Base-by-base conservation (phyloP, 2,888 invertebrate genomes). In the Eledona agricola region DNA sequence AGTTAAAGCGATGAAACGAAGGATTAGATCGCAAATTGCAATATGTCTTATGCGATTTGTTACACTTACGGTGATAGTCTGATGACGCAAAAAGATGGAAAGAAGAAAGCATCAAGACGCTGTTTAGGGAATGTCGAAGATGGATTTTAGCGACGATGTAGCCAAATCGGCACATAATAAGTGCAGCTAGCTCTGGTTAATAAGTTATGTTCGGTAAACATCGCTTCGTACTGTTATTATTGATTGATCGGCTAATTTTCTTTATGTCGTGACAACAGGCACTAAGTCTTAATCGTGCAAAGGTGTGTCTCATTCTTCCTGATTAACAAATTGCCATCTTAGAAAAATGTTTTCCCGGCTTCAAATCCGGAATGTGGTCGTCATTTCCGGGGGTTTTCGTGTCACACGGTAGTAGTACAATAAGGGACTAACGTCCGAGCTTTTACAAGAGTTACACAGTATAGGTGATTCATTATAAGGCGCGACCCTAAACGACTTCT, bases 271-370 rank as follows among this genome's bases (percentile, higher is more conserved):
- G 75, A 75, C 73, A 72, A 72, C 58, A 50, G 59, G 65, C 73
- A 71, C 64, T 73, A 72, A 72, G 70, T 70, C 69, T 72, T 68
- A 67, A 71, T 71, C 59, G 65, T 63, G 64, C 63, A 63, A 62
- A 72, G 73, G 74, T 69, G 76, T 70, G 72, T 70, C 73, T 70
- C 71, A 72, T 74, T 74, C 73, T 70, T 72, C 70, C 67, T 72
- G 73, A 74, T 74, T 75, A 72, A 72, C 69, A 65, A 72, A 71
- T 70, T 67, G 67, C 73, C 72, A 71, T 74, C 71, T 72, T 70
- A 65, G 62, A 72, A 73, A 72, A 72, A 69, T 67, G 67, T 63
- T 71, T 71, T 65, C 66, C 71, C 71, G 70, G 69, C 63, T 64
- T 65, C 62, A 63, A 66, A 68, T 72, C 73, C 70, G 72, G 71